Conservation (phyloP, 2,888 invertebrate species). For the Plusia festucae region DNA sequence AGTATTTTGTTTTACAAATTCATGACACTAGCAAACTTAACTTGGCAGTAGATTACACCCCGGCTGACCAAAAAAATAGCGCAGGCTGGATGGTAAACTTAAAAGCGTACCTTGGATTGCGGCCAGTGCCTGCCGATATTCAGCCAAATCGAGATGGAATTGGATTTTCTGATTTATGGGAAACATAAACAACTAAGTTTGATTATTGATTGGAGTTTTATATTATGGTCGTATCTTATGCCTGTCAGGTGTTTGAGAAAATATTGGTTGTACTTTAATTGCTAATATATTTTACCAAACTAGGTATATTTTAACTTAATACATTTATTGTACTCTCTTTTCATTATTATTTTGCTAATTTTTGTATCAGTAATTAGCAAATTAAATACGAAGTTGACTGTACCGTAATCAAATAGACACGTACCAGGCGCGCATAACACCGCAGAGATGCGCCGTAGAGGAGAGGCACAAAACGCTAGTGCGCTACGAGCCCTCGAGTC, state of each 20-base stretch:
- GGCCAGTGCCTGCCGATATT: constrained; percentile 68
- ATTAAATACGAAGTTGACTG: constrained; percentile 15
- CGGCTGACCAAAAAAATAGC: constrained; percentile 64
- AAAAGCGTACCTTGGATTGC: constrained; percentile 74
- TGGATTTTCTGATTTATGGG: constrained; percentile 71
- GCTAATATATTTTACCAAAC: no score
- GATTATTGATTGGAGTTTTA: constrained; percentile 60
- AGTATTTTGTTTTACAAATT: constrained; percentile 49
- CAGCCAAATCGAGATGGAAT: constrained; percentile 72
- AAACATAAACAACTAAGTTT: constrained; percentile 60
- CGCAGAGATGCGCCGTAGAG: constrained; percentile 74
- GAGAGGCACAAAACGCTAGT: constrained; percentile 86
- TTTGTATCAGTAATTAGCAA: constrained; percentile 9
- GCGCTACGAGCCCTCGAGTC: constrained; percentile 81
- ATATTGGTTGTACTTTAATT: no score
- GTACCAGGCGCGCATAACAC: constrained; percentile 70
- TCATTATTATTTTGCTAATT: not conserved
- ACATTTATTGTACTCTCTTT: no score
- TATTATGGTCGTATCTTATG: constrained; percentile 41
- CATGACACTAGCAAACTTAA: constrained; percentile 53
- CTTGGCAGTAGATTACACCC: constrained; percentile 59
- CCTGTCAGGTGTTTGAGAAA: no score
- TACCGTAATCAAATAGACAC: constrained; percentile 55
- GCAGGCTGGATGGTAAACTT: constrained; percentile 64
- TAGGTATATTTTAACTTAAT: no score